Evolutionary conservation across 2,797 vertebrate species (phyloP).

Genomic region (Neosilurus mollespiculum): DNA sequence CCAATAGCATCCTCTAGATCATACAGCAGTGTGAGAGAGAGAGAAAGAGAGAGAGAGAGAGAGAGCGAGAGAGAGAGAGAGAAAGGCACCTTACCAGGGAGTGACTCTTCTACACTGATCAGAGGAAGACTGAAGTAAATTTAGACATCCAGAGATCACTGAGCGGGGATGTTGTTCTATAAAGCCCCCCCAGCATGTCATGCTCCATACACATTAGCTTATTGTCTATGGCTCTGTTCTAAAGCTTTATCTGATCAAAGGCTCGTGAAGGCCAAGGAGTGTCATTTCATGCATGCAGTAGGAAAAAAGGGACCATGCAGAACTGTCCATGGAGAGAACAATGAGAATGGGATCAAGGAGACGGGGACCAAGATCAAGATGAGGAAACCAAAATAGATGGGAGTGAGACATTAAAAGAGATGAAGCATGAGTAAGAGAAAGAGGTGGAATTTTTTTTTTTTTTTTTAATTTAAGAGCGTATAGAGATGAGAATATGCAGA

Average conservation of each 20-base stretch:
- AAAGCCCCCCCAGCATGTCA: conserved; percentile 1
- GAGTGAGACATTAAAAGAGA: neutral
- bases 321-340: conserved; percentile 50
- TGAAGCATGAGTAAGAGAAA: conserved; percentile 18
- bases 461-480: neutral
- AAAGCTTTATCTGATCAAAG: conserved; percentile 63
- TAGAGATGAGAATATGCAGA: neutral
- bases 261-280: conserved; percentile 6
- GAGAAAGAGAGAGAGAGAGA: neutral
- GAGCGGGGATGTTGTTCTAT: neutral
- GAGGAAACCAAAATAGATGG: neutral
- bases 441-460: neutral
- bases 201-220: conserved; percentile 17
- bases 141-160: conserved; percentile 22
- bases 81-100: neutral
- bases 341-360: neutral
- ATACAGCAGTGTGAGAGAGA: neutral
- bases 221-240: conserved; percentile 28
- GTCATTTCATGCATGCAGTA: neutral
- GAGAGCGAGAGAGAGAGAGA: neutral
- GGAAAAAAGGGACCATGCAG: conserved; percentile 64
- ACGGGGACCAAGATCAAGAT: neutral
- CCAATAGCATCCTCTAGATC: neutral
- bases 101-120: neutral
- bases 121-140: neutral